phyloP scores from a whole-genome alignment of 2,113 vertebrate genomes.

The Collichthys lucidus region DNA sequence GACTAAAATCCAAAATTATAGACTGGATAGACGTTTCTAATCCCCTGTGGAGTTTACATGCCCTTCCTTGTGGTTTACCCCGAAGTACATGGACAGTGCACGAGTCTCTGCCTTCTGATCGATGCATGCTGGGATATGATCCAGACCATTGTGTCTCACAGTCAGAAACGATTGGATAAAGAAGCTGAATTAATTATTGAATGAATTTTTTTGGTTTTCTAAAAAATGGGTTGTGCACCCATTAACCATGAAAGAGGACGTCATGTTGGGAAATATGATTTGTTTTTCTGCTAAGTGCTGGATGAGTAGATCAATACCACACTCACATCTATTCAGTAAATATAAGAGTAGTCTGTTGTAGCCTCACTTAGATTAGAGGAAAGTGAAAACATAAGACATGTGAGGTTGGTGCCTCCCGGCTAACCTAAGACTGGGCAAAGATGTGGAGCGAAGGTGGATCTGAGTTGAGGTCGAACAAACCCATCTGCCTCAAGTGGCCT shows the following conservation, averaged over 20 bases:
- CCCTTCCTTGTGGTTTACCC: slow-evolving; percentile 7
- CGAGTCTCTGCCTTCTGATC: slow-evolving; percentile 5
- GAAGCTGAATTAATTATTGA: background rate
- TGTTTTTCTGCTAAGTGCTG: background rate
- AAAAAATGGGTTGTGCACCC: background rate
- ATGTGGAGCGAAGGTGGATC: no score
- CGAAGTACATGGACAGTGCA: background rate
- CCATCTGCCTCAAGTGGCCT: no score
- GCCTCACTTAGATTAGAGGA: background rate
- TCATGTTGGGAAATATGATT: background rate
- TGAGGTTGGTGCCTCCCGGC: no score
- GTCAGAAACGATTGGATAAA: background rate
- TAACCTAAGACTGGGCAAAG: no score
- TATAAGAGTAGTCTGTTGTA: background rate
- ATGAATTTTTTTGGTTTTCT: slow-evolving; percentile 4
- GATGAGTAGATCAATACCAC: background rate
- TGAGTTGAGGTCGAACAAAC: no score
- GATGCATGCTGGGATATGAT: slow-evolving; percentile 1
- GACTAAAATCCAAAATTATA: background rate
- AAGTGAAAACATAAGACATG: no score
- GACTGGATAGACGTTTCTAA: background rate
- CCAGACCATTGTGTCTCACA: slow-evolving; percentile 5
- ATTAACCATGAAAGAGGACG: background rate
- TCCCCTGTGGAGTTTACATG: slow-evolving; percentile 11
- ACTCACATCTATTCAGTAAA: background rate